Conservation (phyloP, 2,888 invertebrate species). For the Archaeoteleia sp. region DNA sequence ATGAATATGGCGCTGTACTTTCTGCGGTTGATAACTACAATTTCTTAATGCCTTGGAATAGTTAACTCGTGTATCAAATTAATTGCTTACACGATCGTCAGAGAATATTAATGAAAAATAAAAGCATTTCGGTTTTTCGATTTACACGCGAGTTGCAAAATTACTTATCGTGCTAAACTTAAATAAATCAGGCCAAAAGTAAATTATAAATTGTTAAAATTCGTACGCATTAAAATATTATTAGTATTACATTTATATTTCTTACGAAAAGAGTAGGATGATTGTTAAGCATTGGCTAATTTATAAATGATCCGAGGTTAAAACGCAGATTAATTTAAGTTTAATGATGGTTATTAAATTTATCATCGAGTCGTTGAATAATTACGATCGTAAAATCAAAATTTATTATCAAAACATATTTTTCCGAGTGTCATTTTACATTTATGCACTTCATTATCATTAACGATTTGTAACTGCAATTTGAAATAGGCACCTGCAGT, state of each 20-base stretch:
- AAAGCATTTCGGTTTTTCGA: conserved; percentile 8
- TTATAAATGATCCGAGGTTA: conserved; percentile 16
- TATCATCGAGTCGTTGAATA: conserved; percentile 22
- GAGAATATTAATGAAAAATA: conserved; percentile 19
- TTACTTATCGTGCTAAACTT: conserved; percentile 14
- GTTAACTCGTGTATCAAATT: conserved; percentile 35
- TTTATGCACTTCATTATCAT: conserved; percentile 35
- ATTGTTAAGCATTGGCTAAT: conserved; percentile 7
- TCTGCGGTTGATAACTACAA: conserved; percentile 27
- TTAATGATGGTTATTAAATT: conserved; percentile 17
- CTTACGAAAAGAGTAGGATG: conserved; percentile 1
- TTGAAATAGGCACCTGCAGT: conserved; percentile 11
- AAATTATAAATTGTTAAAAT: too few relatives aligned
- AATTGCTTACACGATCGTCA: conserved; percentile 35
- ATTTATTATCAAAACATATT: conserved; percentile 27
- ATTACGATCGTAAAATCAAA: conserved; percentile 16
- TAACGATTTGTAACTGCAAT: conserved; percentile 32
- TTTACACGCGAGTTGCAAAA: conserved; percentile 8
- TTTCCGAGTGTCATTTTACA: conserved; percentile 25
- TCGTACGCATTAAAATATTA: too few relatives aligned
- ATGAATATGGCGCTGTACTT: conserved; percentile 34
- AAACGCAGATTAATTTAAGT: conserved; percentile 28
- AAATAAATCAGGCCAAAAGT: too few relatives aligned
- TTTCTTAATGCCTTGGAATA: conserved; percentile 26
- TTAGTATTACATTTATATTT: too few relatives aligned